phyloP scores from a whole-genome alignment of 2,113 vertebrate species.

The Gymnocephalus cernua region DNA sequence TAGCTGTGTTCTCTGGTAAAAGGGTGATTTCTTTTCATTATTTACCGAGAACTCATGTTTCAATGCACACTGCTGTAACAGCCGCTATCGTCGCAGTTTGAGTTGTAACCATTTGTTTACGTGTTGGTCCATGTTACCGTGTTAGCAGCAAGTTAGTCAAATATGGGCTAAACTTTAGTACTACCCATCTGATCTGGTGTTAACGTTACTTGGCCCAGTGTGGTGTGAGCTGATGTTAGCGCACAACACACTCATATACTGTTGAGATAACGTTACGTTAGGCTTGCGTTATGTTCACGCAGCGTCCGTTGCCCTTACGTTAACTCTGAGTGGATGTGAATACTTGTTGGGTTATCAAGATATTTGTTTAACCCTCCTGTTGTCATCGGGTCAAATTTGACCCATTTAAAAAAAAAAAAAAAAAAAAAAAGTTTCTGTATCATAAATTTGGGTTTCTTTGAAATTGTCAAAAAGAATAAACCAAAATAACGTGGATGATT shows the following conservation, averaged over 20 bases:
- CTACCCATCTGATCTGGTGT: neutral
- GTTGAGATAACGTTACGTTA: neutral
- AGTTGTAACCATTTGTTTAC: neutral
- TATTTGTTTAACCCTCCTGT: too few species aligned
- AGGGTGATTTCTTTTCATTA: neutral
- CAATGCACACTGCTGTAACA: neutral
- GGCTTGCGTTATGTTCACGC: neutral
- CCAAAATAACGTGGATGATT: too few species aligned
- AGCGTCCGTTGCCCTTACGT: neutral
- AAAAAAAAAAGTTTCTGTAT: too few species aligned
- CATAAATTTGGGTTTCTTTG: too few species aligned
- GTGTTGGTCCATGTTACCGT: rapidly evolving
- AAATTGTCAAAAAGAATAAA: too few species aligned
- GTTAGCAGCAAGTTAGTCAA: neutral
- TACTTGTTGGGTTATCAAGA: neutral
- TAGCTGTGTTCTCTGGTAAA: neutral
- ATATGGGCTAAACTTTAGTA: neutral
- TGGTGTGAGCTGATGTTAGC: neutral
- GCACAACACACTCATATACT: neutral
- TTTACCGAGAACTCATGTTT: neutral
- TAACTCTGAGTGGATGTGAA: neutral
- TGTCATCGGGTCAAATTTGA: too few species aligned
- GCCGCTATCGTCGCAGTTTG: neutral
- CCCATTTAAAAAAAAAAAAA: too few species aligned
- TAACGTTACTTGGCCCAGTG: neutral